Conservation (phyloP, 2,888 invertebrate genomes). For the Ligdia adustata region DNA sequence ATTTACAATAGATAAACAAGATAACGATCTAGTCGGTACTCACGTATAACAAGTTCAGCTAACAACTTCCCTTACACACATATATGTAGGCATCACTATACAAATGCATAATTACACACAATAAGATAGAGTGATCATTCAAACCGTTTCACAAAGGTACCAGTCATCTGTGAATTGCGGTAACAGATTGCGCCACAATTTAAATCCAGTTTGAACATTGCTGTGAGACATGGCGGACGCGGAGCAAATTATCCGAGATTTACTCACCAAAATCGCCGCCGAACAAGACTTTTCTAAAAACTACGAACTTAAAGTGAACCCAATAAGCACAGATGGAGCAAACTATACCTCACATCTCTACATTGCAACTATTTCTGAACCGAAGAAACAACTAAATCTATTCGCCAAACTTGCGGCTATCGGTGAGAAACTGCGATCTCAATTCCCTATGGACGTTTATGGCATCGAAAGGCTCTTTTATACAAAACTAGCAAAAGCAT, state of each 20-base stretch:
- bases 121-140: too few relatives aligned
- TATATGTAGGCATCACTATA: too few relatives aligned
- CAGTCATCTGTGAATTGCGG: constrained; percentile 4
- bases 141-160: neutral
- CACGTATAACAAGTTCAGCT: too few relatives aligned
- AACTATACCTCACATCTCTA: constrained; percentile 50
- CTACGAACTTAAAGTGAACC: constrained; percentile 36
- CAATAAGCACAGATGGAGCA: constrained; percentile 45
- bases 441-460: constrained; percentile 40
- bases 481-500: constrained; percentile 45
- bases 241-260: constrained; percentile 16
- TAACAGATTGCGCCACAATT: too few relatives aligned
- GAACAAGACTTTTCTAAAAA: constrained; percentile 36
- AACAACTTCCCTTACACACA: too few relatives aligned
- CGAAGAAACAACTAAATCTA: constrained; percentile 39
- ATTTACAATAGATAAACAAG: too few relatives aligned
- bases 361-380: constrained; percentile 34
- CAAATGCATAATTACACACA: too few relatives aligned
- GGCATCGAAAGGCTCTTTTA: constrained; percentile 54
- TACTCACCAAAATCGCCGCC: constrained; percentile 33
- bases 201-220: neutral
- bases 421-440: constrained; percentile 47
- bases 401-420: constrained; percentile 59
- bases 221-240: constrained; percentile 18
- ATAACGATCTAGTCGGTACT: too few relatives aligned